Evolutionary conservation across 1,140 invertebrate genomes (phyloP), one percentile per base, ranked within the genome.

Genomic region (Meloidogyne floridensis): DNA sequence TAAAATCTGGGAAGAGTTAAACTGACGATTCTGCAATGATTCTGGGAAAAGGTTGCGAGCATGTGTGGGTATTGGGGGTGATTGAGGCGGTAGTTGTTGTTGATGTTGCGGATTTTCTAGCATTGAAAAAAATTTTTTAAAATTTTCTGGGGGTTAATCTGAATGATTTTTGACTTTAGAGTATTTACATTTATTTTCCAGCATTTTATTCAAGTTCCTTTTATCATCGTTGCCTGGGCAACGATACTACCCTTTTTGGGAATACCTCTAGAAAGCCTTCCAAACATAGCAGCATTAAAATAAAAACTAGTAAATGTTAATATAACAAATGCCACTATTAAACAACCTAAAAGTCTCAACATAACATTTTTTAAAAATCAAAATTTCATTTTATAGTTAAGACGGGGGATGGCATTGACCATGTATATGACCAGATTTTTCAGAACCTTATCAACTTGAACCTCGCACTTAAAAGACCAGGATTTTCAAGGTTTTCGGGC

Each of bases 21-120:
- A 78, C n/a, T 78, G 56, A 2, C 76, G n/a, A 70, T 78, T 78
- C 18, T 78, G 76, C 13, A 78, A 32, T 13, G 76, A 78, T 47
- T 78, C 76, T n/a, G 76, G 70, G 7, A 78, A 32, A 18, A 8
- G 54, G 18, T 47, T 78, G 47, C 7, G 56, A 59, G 10, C n/a
- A n/a, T 59, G 70, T n/a, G 18, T 59, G 9, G 76, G 76, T 3
- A 20, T 65, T n/a, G 59, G 59, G 5, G 59, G 59, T 65, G 59
- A 65, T n/a, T 65, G 6, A n/a, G 4, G 56, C 0, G 5, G n/a
- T 65, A 7, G 59, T 65, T 65, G 59, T 5, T 65, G 59, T 3
- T 65, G 2, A n/a, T 65, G 53, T 54, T 54, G 59, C 0, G 11
- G 11, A 18, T 77, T 56, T 20, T 43, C 47, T 53, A n/a, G 8